Percentiles rank a stretch among this genome's conserved stretches.
phyloP scores from a whole-genome alignment of 2,888 invertebrate species.

The Yponomeuta malinellus region DNA sequence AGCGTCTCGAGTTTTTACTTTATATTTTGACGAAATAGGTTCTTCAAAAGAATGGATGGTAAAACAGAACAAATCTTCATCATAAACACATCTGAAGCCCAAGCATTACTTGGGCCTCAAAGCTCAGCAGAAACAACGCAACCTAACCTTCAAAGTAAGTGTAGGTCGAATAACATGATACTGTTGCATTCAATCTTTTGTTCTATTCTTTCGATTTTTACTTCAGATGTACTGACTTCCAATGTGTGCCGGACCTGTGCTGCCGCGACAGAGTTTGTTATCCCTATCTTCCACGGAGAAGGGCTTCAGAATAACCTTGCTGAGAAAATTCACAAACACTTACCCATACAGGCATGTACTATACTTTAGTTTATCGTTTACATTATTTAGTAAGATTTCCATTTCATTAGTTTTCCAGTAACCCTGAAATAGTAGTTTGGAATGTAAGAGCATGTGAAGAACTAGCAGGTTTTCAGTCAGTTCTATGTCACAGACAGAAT shows the following conservation, averaged over 20 bases:
- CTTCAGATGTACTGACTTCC: slow-evolving; percentile 29
- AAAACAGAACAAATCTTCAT: slow-evolving; percentile 37
- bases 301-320: slow-evolving; percentile 76
- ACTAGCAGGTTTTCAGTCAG: no score
- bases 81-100: slow-evolving; percentile 27
- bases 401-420: no score
- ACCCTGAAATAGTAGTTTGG: no score
- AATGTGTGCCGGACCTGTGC: slow-evolving; percentile 76
- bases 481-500: no score
- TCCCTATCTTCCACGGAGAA: slow-evolving; percentile 79
- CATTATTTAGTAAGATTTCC: not conserved
- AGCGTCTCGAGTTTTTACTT: not conserved
- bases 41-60: slow-evolving; percentile 32
- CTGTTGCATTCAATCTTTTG: not conserved
- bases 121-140: slow-evolving; percentile 22
- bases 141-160: slow-evolving; percentile 39
- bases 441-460: no score
- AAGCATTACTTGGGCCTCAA: slow-evolving; percentile 22
- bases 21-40: not conserved
- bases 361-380: not conserved
- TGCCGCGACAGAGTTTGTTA: slow-evolving; percentile 61
- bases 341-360: slow-evolving; percentile 75
- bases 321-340: slow-evolving; percentile 77
- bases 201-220: not conserved
- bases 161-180: not conserved